A percentile compares a stretch with the other conserved stretches of the same genome.
phyloP scores from a whole-genome alignment of 2,797 vertebrate genomes.

The Coreius guichenoti region DNA sequence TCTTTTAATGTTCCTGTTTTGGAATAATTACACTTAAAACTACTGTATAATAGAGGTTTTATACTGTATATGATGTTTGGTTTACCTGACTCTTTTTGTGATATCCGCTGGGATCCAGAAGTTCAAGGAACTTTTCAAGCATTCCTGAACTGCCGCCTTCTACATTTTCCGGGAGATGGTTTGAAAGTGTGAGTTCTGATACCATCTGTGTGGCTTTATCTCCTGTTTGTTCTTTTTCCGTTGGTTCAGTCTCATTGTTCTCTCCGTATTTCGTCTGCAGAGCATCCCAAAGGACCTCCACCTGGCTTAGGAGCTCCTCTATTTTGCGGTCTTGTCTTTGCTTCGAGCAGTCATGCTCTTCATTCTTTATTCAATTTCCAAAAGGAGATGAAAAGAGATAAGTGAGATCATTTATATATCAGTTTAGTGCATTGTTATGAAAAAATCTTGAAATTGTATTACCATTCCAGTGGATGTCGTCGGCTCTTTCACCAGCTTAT shows the following conservation, averaged over 20 bases:
- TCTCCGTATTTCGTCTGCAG: conserved; percentile 70
- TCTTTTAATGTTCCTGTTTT: neutral
- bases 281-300: conserved; percentile 74
- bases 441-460: neutral
- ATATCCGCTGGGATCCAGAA: conserved; percentile 48
- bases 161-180: conserved; percentile 30
- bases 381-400: neutral
- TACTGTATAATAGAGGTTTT: neutral
- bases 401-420: conserved; percentile 1
- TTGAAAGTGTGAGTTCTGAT: conserved; percentile 28
- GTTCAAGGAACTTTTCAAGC: conserved; percentile 54
- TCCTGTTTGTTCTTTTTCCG: conserved; percentile 62
- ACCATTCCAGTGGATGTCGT: conserved; percentile 57
- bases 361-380: conserved; percentile 49
- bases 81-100: conserved; percentile 44
- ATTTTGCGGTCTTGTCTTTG: conserved; percentile 34
- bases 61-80: neutral
- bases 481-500: conserved; percentile 36
- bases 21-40: neutral
- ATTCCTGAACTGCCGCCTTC: conserved; percentile 52
- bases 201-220: conserved; percentile 18
- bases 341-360: conserved; percentile 50
- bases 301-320: conserved; percentile 71
- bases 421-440: neutral
- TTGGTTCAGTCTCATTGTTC: conserved; percentile 56